A percentile compares a stretch with the other conserved stretches of the same genome.
phyloP scores from a whole-genome alignment of 2,888 invertebrate genomes.

The Acrocyrtus sp. region DNA sequence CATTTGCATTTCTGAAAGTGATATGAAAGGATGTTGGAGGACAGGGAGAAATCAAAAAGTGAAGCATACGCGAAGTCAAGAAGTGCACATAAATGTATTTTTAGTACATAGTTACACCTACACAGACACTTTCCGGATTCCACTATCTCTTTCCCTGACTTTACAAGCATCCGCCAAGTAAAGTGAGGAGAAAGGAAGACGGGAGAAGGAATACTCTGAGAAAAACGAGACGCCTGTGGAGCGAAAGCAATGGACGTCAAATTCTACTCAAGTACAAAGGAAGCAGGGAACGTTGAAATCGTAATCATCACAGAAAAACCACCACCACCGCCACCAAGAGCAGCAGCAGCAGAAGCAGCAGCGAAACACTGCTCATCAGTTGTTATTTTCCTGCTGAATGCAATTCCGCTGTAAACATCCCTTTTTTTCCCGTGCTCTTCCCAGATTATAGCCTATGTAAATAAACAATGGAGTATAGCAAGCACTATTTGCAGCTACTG shows the following conservation, averaged over 20 bases:
- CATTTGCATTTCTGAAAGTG: neutral
- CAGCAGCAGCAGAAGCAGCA: neutral
- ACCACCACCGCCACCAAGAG: conserved; percentile 12
- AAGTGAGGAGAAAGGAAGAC: neutral
- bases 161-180: conserved; percentile 1
- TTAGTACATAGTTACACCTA: neutral
- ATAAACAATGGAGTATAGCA: too few species aligned
- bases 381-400: conserved; percentile 7
- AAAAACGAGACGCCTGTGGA: conserved; percentile 17
- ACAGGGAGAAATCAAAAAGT: neutral
- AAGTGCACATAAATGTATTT: neutral
- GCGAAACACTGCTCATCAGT: neutral
- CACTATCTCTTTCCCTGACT: conserved; percentile 9
- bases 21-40: neutral
- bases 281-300: conserved; percentile 31
- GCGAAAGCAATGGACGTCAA: conserved; percentile 26
- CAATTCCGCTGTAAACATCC: conserved; percentile 5
- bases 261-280: neutral
- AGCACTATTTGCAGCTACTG: neutral
- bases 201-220: neutral
- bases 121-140: neutral
- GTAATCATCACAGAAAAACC: conserved; percentile 31
- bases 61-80: too few species aligned
- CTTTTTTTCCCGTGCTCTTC: neutral
- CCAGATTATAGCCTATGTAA: neutral